Evolutionary conservation across 1,140 invertebrate genomes (phyloP), one percentile per base, ranked within the genome.

Genomic region (Lordiphosa mommai): DNA sequence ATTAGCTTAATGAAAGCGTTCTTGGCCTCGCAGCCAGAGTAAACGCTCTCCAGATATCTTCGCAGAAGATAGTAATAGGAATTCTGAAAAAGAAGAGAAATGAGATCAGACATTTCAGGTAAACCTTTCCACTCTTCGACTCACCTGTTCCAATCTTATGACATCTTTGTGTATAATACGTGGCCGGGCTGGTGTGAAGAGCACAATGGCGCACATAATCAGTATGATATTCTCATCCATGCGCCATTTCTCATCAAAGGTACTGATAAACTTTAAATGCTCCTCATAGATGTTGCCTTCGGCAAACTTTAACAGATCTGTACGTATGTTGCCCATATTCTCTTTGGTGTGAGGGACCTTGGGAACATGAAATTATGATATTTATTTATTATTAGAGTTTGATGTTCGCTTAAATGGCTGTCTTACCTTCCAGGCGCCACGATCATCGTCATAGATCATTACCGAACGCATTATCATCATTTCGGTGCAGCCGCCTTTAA

Each of bases 401-500:
- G 1, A 7, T 13, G 7, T 14, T 6, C 5, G 6, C 7, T 32
- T 10, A 7, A 4, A 7, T 8, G 2, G 2, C 4, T 56, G 5
- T 1, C 9, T 68, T 88, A 94, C 94, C 90, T 94, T 95, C 96
- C 96, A 98, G 51, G 93, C 93, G 67, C 94, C 92, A 64, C 94
- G 93, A 65, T 95, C 94, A 5, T 93, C 92, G 88, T 98, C 96
- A 84, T 96, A 98, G 33, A 94, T 95, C 90, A 96, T 94, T 0
- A 94, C 95, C 57, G 96, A 96, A 20, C 96, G 91, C 12, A 98
- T 90, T 27, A 98, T 94, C 94, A 98, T 95, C 92, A 98, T 96
- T 90, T 98, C 88, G 6, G 88, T 89, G 46, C 88, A 88, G 20
- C 91, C 91, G 6, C 96, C 96, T 90, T 98, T 98, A 0, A 98